Conservation (phyloP, 35 echinoderm and acorn worm species). For the Ophiothrix spiculata region DNA sequence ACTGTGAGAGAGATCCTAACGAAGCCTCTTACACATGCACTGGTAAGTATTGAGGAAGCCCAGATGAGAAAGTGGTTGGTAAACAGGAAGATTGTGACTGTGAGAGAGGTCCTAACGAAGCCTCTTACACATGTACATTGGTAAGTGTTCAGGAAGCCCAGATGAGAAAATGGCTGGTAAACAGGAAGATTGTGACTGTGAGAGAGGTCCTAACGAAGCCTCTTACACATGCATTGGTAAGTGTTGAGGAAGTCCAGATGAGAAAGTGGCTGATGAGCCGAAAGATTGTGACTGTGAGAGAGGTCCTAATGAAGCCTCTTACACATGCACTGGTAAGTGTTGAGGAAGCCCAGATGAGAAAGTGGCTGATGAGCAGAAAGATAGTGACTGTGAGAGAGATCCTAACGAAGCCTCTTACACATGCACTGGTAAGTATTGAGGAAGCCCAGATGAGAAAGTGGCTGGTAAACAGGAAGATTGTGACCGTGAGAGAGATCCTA, state of each 20-base stretch:
- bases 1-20: background rate
- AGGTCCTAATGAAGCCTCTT: conserved; percentile 88
- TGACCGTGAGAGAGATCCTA: conserved; percentile 87
- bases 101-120: conserved; percentile 89
- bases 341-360: conserved; percentile 74
- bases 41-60: conserved; percentile 78
- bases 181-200: conserved; percentile 92
- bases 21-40: no score
- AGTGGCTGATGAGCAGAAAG: conserved; percentile 86
- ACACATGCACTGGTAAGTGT: conserved; percentile 65
- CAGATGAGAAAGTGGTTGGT: conserved; percentile 90
- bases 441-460: conserved; percentile 88
- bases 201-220: conserved; percentile 92
- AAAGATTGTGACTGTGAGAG: conserved; percentile 88
- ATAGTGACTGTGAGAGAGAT: conserved; percentile 88
- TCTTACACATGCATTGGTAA: conserved; percentile 59
- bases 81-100: conserved; percentile 91
- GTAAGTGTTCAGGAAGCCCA: conserved; percentile 78
- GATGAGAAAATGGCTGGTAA: conserved; percentile 89
- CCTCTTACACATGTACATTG: conserved; percentile 67
- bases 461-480: conserved; percentile 86
- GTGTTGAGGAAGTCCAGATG: conserved; percentile 64
- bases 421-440: conserved; percentile 74
- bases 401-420: conserved; percentile 77
- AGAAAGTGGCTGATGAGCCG: conserved; percentile 82